Conservation (phyloP, 2,797 vertebrate species). For the Antennarius maculatus region DNA sequence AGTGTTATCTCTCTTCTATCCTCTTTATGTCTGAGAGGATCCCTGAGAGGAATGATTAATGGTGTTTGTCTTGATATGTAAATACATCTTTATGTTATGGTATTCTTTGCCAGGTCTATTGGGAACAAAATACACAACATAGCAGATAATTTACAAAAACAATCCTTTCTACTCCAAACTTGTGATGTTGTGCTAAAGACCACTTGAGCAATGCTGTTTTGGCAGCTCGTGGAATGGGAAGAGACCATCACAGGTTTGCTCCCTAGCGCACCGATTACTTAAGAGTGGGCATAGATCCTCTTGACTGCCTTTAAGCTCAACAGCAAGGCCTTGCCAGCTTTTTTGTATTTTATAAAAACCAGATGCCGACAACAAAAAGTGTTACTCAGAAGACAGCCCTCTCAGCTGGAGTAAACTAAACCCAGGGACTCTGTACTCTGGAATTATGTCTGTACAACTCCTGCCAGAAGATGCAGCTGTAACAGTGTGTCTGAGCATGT, state of each 20-base stretch:
- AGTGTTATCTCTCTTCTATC: constrained; percentile 25
- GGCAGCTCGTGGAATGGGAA: constrained; percentile 19
- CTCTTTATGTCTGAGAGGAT: constrained; percentile 24
- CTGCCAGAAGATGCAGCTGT: constrained; percentile 59
- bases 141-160: constrained; percentile 14
- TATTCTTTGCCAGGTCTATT: constrained; percentile 24
- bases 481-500: constrained; percentile 24
- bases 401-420: constrained; percentile 51
- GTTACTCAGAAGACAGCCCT: constrained; percentile 31
- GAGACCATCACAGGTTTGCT: constrained; percentile 25
- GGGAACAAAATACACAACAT: constrained; percentile 10
- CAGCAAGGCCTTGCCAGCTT: constrained; percentile 9
- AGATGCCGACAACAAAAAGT: constrained; percentile 33
- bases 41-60: constrained; percentile 20
- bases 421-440: constrained; percentile 46
- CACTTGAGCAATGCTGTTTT: constrained; percentile 22
- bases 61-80: constrained; percentile 35
- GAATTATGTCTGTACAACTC: constrained; percentile 36
- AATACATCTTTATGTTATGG: constrained; percentile 24
- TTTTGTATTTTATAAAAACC: constrained; percentile 2
- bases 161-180: constrained; percentile 6
- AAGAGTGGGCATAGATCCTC: constrained; percentile 3
- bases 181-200: constrained; percentile 22
- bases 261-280: constrained; percentile 8
- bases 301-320: background rate